These are phyloP conservation scores for Poicephalus meyeri DNA, from an alignment of 2,113 vertebrate genomes.

Conservation along the genomic window DNA sequence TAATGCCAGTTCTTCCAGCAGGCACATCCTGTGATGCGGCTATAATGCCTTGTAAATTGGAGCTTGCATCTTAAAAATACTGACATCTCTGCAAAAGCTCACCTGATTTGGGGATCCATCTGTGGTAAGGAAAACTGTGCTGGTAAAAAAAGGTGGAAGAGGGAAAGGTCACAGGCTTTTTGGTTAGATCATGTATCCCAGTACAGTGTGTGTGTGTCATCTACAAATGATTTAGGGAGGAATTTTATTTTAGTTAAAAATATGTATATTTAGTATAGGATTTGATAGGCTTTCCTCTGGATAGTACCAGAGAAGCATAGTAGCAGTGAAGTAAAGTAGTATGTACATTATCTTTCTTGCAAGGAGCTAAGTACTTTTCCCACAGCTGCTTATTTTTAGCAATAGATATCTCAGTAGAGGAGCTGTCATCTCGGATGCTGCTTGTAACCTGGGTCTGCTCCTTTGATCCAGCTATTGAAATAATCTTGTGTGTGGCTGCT, in stretches of 20 bases:
- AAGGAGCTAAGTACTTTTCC: not conserved
- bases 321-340: not conserved
- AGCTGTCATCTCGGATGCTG: not conserved
- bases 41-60: not conserved
- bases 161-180: not conserved
- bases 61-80: not conserved
- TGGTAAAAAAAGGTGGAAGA: not conserved
- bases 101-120: not conserved
- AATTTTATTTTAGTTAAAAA: not conserved
- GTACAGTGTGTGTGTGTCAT: accelerated
- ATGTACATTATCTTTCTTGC: not conserved
- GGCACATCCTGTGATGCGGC: accelerated
- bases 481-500: not conserved
- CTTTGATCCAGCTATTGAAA: not conserved
- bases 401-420: not conserved
- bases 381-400: not conserved
- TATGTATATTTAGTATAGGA: not conserved
- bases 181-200: not conserved
- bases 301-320: not conserved
- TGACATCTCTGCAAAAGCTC: not conserved
- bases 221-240: not conserved
- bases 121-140: accelerated
- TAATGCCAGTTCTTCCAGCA: not conserved
- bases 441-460: not conserved
- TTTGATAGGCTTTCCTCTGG: not conserved